These are phyloP conservation scores for Calyptomena viridis DNA, from an alignment of 2,113 vertebrate genomes.

Conservation along the genomic window DNA sequence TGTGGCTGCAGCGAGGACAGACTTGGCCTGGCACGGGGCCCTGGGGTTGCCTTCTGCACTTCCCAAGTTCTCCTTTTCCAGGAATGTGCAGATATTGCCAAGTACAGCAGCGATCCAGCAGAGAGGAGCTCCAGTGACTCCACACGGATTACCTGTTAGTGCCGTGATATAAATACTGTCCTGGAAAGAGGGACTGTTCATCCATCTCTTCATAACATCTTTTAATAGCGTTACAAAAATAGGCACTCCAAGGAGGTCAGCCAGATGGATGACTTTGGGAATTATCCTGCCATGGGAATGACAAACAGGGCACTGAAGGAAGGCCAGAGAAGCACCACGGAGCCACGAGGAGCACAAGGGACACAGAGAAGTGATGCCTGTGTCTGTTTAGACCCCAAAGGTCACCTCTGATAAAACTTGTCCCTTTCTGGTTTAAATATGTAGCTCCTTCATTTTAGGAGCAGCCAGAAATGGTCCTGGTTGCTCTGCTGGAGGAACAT, in stretches of 20 bases:
- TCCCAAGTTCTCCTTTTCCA: neutral
- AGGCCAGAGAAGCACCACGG: neutral
- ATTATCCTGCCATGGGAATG: neutral
- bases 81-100: neutral
- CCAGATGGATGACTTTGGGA: neutral
- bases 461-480: neutral
- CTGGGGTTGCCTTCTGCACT: neutral
- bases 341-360: neutral
- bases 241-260: neutral
- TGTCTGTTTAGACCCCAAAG: neutral
- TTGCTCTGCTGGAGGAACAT: neutral
- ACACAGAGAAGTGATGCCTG: accelerated
- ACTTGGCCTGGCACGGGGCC: neutral
- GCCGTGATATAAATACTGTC: neutral
- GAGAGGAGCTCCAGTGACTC: neutral
- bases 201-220: neutral
- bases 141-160: neutral
- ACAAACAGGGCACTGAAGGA: neutral
- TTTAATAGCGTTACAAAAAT: neutral
- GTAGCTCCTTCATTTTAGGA: neutral
- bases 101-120: accelerated
- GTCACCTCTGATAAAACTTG: neutral
- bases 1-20: neutral
- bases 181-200: neutral
- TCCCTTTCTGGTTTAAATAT: neutral